Conservation (phyloP, 2,888 invertebrate species). For the Amphiduros pacificus region DNA sequence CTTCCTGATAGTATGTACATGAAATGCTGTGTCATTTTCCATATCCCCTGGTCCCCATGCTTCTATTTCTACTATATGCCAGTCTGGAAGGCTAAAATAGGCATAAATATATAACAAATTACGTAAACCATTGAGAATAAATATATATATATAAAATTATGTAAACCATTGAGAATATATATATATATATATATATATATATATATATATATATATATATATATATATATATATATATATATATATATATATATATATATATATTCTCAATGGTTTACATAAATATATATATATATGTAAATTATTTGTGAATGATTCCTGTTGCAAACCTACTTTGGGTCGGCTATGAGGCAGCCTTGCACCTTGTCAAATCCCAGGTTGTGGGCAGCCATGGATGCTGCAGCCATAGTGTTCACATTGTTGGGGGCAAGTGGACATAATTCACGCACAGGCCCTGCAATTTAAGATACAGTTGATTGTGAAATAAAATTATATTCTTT, state of each 20-base stretch:
- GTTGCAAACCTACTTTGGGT: slow-evolving; percentile 62
- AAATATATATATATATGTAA: not conserved
- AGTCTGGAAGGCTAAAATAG: slow-evolving; percentile 57
- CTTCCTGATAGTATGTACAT: slow-evolving; percentile 58
- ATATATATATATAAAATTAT: no score
- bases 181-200: no score
- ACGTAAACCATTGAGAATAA: no score
- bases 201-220: no score
- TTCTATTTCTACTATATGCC: slow-evolving; percentile 64
- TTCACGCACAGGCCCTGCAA: slow-evolving; percentile 62
- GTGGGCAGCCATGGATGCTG: slow-evolving; percentile 63
- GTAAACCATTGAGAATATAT: no score
- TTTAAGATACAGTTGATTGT: no score
- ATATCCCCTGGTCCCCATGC: slow-evolving; percentile 56
- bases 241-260: no score
- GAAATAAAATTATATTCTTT: no score
- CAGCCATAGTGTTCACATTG: slow-evolving; percentile 68
- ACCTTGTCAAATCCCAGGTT: slow-evolving; percentile 64
- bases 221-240: no score
- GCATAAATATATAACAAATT: not conserved
- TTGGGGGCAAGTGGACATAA: slow-evolving; percentile 65
- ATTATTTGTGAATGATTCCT: no score
- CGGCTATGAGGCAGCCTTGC: slow-evolving; percentile 62
- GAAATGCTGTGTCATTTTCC: slow-evolving; percentile 43
- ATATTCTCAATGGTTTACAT: not conserved